These are phyloP conservation scores for Tor tambroides DNA, from an alignment of 2,113 vertebrate genomes.

Conservation along the genomic window DNA sequence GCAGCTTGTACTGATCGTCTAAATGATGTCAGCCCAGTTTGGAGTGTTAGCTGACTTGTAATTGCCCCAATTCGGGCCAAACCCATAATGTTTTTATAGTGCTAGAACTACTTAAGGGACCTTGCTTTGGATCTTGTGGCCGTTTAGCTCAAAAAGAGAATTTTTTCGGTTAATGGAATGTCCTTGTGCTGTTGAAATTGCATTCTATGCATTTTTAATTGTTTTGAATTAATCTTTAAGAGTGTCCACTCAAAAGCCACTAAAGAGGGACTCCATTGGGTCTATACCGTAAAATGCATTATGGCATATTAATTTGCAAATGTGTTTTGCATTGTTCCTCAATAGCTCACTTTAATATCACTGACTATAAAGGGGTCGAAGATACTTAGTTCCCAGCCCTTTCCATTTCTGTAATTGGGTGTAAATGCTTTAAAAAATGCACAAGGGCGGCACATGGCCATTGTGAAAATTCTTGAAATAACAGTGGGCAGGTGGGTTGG, in stretches of 20 bases:
- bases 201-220: conserved; percentile 51
- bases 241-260: conserved; percentile 39
- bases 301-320: conserved; percentile 43
- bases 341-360: conserved; percentile 10
- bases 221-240: conserved; percentile 45
- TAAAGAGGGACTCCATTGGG: conserved; percentile 17
- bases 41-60: conserved; percentile 49
- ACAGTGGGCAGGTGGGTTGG: not conserved
- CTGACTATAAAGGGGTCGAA: conserved; percentile 5
- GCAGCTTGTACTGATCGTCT: not conserved
- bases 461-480: not conserved
- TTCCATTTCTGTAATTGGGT: conserved; percentile 7
- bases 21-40: conserved; percentile 13
- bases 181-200: conserved; percentile 7
- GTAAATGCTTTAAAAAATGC: not conserved
- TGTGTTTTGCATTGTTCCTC: conserved; percentile 17
- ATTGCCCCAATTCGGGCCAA: conserved; percentile 59
- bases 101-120: conserved; percentile 49
- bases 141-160: conserved; percentile 31
- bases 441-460: not conserved
- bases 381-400: not conserved
- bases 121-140: conserved; percentile 36
- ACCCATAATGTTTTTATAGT: conserved; percentile 42
- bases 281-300: conserved; percentile 34
- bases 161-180: conserved; percentile 46